Conservation (phyloP, 2,113 vertebrate genomes). For the Channa argus region DNA sequence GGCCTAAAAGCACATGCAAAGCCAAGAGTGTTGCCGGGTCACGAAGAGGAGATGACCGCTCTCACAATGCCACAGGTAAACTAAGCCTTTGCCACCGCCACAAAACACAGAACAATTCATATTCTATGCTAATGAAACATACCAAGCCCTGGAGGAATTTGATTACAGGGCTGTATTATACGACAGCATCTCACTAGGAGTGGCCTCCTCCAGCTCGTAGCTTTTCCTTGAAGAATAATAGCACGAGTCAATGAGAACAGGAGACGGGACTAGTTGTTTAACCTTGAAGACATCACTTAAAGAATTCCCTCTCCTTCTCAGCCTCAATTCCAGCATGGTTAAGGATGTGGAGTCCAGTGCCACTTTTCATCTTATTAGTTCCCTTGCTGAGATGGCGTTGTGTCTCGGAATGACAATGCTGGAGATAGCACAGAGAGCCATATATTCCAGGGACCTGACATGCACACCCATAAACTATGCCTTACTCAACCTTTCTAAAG, state of each 20-base stretch:
- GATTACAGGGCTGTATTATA: constrained; percentile 69
- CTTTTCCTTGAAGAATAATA: constrained; percentile 69
- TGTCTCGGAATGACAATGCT: constrained; percentile 72
- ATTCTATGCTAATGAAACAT: constrained; percentile 44
- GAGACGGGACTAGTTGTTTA: constrained; percentile 72
- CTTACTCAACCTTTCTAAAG: constrained; percentile 25
- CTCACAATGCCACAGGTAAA: constrained; percentile 45
- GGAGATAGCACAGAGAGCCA: constrained; percentile 41
- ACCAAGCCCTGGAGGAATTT: constrained; percentile 54
- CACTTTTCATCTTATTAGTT: constrained; percentile 80
- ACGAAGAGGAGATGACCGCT: constrained; percentile 40
- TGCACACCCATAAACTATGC: constrained; percentile 34
- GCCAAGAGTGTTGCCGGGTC: constrained; percentile 26
- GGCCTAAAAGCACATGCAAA: constrained; percentile 30
- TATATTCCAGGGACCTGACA: constrained; percentile 24
- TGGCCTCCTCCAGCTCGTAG: constrained; percentile 35
- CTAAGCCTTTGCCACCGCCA: constrained; percentile 41
- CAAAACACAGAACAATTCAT: constrained; percentile 70
- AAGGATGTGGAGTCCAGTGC: constrained; percentile 70
- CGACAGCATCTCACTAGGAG: constrained; percentile 45
- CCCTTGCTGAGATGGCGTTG: constrained; percentile 63
- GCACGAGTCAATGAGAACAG: constrained; percentile 66
- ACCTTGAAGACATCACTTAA: constrained; percentile 78
- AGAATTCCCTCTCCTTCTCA: constrained; percentile 58
- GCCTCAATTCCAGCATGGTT: constrained; percentile 54